These are phyloP conservation scores for Rhinophrynus dorsalis DNA, from an alignment of 2,797 vertebrate species.

Conservation along the genomic window DNA sequence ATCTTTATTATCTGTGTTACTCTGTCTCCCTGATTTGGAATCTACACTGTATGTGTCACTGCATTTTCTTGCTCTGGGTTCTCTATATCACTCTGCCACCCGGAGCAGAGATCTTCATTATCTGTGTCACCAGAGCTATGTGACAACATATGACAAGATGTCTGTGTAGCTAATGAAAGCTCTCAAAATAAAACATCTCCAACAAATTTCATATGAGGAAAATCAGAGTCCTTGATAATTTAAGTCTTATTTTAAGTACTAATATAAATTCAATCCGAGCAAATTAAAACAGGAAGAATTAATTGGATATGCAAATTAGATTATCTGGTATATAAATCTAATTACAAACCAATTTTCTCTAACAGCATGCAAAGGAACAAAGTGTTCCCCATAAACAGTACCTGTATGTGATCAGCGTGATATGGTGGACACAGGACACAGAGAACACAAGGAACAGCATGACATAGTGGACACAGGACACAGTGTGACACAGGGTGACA, in stretches of 20 bases:
- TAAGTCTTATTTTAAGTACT: slow-evolving; percentile 70
- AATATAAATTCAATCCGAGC: slow-evolving; percentile 73
- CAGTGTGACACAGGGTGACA: too few relatives aligned
- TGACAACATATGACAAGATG: slow-evolving; percentile 1
- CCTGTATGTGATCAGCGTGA: slow-evolving; percentile 56
- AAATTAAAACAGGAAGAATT: slow-evolving; percentile 80
- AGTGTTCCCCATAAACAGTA: slow-evolving; percentile 60
- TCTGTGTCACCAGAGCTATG: neutral
- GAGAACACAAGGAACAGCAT: too few relatives aligned
- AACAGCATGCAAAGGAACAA: slow-evolving; percentile 70
- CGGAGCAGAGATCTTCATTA: neutral
- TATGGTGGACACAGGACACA: too few relatives aligned
- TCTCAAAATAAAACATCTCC: slow-evolving; percentile 57
- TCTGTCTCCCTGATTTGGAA: neutral
- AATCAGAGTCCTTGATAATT: slow-evolving; percentile 61
- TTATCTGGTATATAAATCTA: slow-evolving; percentile 83
- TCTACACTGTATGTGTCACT: too few relatives aligned
- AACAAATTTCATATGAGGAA: slow-evolving; percentile 59
- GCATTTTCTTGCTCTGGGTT: too few relatives aligned
- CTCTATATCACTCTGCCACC: neutral
- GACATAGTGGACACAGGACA: too few relatives aligned
- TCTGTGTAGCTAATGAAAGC: neutral
- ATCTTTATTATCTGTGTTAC: slow-evolving; percentile 1
- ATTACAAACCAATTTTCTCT: slow-evolving; percentile 77
- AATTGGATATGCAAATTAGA: slow-evolving; percentile 83